Evolutionary conservation across 2,797 vertebrate genomes (phyloP), one percentile per base, ranked within the genome.

Genomic region (Ibycter americanus): DNA sequence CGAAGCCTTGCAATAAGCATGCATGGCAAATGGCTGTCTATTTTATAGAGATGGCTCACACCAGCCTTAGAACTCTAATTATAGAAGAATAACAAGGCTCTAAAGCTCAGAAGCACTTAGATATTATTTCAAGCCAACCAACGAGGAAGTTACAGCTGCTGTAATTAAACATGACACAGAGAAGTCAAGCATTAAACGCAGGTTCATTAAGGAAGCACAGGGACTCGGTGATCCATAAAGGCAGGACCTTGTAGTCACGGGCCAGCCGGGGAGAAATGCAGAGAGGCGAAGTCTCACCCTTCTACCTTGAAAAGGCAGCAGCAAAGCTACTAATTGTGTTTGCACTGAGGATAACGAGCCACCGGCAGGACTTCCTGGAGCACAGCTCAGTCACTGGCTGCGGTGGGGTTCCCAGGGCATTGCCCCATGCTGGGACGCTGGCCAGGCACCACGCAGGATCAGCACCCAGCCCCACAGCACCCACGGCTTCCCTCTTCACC

Each of bases 121-220:
- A 95, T 95, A 97, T 96, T 97, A 94, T 95, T 95, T 96, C 94
- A 87, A 95, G 86, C 61, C 91, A 58, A 54, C 68, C 96, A 95
- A 93, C 13, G 2, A 97, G 96, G 84, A 95, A 96, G 96, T 83
- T 97, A 96, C 92, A 96, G 93, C 96, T 95, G 96, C 96, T 94
- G 93, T 97, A 97, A 97, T 97, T 97, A 97, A 97, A 96, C 96
- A 77, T 90, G 96, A 96, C 96, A 93, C 66, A 3, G 91, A 96
- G 93, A 97, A 97, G 97, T 96, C 96, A 95, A 95, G 96, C 95
- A 97, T 96, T 97, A 97, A 97, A 96, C 12, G 3, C 93, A 95
- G 93, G 96, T 97, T 97, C 97, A 96, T 97, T 97, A 97, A 94
- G 94, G 84, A 86, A 77, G 82, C 47, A 0, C 94, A 21, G 47